Evolutionary conservation across 2,797 vertebrate genomes (phyloP).

Genomic region (Ctenosaura bakeri): DNA sequence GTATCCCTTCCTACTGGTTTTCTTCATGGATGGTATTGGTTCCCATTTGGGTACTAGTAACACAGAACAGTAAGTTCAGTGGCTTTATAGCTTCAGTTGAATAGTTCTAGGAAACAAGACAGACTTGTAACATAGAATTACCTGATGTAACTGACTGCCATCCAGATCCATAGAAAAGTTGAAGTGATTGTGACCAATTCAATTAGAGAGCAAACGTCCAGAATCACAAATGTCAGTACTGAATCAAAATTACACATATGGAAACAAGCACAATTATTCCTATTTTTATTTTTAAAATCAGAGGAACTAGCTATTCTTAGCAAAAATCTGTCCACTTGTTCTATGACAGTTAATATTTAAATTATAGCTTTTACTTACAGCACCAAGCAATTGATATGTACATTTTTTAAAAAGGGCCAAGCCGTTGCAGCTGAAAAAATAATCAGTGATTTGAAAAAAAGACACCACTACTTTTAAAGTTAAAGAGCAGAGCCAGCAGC

Average conservation of each 20-base stretch:
- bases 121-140: no score
- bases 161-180: no score
- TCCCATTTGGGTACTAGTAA: no score
- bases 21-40: no score
- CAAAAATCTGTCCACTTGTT: slow-evolving; percentile 48
- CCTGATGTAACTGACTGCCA: no score
- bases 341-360: slow-evolving; percentile 59
- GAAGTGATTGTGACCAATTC: background rate
- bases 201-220: background rate
- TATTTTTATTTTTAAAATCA: background rate
- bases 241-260: background rate
- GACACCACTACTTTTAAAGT: slow-evolving; percentile 34
- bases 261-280: background rate
- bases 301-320: slow-evolving; percentile 58
- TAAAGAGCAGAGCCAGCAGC: slow-evolving; percentile 28
- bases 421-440: slow-evolving; percentile 44
- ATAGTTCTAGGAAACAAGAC: no score
- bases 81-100: no score
- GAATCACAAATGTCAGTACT: background rate
- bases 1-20: no score
- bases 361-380: slow-evolving; percentile 56
- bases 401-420: slow-evolving; percentile 55
- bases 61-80: no score
- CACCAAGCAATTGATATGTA: slow-evolving; percentile 51
- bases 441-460: slow-evolving; percentile 46